Percentiles rank a stretch among this genome's conserved stretches.
phyloP scores from a whole-genome alignment of 2,888 invertebrate species.

The Tachina grossa region DNA sequence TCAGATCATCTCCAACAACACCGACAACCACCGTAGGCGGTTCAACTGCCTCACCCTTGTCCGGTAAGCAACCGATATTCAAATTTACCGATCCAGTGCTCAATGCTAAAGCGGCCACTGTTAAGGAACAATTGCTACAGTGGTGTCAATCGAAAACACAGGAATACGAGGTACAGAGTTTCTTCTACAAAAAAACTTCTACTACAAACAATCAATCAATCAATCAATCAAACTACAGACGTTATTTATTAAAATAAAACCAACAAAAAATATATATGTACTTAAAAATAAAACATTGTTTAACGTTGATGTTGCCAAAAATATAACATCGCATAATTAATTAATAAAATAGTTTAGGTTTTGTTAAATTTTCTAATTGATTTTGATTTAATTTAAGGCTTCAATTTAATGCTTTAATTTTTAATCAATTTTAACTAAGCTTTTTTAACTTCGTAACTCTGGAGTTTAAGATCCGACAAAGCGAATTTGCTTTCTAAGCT shows the following conservation, averaged over 20 bases:
- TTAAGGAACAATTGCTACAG: slow-evolving; percentile 97
- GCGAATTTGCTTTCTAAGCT: slow-evolving; percentile 1
- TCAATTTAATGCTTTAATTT: slow-evolving; percentile 34
- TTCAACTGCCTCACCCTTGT: slow-evolving; percentile 75
- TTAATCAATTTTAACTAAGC: slow-evolving; percentile 4
- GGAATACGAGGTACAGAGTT: slow-evolving; percentile 94
- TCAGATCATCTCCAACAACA: slow-evolving; percentile 91
- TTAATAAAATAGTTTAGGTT: slow-evolving; percentile 32
- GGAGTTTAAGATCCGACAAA: slow-evolving; percentile 17
- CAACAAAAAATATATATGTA: slow-evolving; percentile 44
- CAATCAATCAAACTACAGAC: slow-evolving; percentile 40
- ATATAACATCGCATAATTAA: slow-evolving; percentile 61
- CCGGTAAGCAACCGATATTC: slow-evolving; percentile 88
- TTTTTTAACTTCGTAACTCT: slow-evolving; percentile 27
- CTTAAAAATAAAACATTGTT: slow-evolving; percentile 50
- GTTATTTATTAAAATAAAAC: slow-evolving; percentile 61
- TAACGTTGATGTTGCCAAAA: slow-evolving; percentile 60
- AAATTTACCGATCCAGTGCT: slow-evolving; percentile 96
- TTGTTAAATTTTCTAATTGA: slow-evolving; percentile 23
- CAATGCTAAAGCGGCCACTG: slow-evolving; percentile 95
- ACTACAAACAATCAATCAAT: slow-evolving; percentile 46
- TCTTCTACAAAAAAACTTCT: slow-evolving; percentile 52
- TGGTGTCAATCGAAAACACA: slow-evolving; percentile 99
- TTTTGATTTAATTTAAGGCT: slow-evolving; percentile 20
- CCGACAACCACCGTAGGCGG: slow-evolving; percentile 86